Base-by-base conservation (phyloP, 1,140 invertebrate genomes). In the Drosophila lacteicornis region DNA sequence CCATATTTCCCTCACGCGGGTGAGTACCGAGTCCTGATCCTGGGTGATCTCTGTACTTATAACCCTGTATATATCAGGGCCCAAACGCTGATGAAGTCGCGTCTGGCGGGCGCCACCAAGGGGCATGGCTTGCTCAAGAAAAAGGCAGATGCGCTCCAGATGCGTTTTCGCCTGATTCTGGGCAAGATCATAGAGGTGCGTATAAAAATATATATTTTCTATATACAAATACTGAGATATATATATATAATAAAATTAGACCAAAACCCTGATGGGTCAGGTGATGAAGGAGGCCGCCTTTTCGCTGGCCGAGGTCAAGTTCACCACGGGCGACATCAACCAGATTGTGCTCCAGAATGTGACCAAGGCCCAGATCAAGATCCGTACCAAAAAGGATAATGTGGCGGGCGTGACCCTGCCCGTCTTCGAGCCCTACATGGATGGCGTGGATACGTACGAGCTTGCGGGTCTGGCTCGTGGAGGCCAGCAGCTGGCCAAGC, bases 221-320 rank as follows among this genome's bases (percentile, higher is more conserved):
- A 1, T 8, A 17, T 15, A n/a, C 9, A 22, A 22, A 55, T 12
- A 7, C 19, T 19, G 19, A 19, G 19, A 19, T 13, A 30, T 42
- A 8, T 2, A 2, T 11, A 30, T 47, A 6, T 40, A 6, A 46
- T 13, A 12, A 7, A 3, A 11, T 8, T 13, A 92, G 85, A 90
- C 99, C 38, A 99, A 99, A 96, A 97, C 97, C 67, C 94, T 99
- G 36, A 99, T 99, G 99, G 99, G 99, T 58, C 98, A 99, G 93
- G 98, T 99, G 2, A 99, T 99, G 99, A 99, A 99, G 93, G 98
- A 99, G 93, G 99, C 99, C 68, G 97, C 98, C 4, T 99, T 99
- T 94, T 99, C 99, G 11, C 93, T 99, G 66, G 99, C 99, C 3
- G 99, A 99, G 94, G 99, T 99, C 15, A 99, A 99, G 93, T 99